These are phyloP conservation scores for Pagetopsis macropterus DNA, from an alignment of 2,797 vertebrate genomes.

Conservation along the genomic window DNA sequence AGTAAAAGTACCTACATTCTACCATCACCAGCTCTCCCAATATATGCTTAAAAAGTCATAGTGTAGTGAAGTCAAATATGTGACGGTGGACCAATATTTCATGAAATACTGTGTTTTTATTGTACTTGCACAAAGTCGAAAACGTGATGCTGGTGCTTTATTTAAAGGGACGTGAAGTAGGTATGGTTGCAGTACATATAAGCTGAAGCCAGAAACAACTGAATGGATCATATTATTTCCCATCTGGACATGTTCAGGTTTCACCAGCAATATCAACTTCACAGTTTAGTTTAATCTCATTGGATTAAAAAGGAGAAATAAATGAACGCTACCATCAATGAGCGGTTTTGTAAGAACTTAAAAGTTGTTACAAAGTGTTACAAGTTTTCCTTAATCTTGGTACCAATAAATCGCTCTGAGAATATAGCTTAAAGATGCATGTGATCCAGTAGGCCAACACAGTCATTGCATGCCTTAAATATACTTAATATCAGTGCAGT, in stretches of 20 bases:
- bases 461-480: conserved; percentile 79
- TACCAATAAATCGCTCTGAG: conserved; percentile 43
- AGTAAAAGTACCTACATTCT: background rate
- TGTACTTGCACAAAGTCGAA: conserved; percentile 45
- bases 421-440: conserved; percentile 67
- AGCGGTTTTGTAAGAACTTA: conserved; percentile 62
- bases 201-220: conserved; percentile 69
- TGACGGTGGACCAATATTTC: background rate
- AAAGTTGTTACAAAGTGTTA: conserved; percentile 63
- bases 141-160: conserved; percentile 84
- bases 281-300: conserved; percentile 67
- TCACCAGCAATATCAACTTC: conserved; percentile 63
- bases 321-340: conserved; percentile 40
- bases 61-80: background rate
- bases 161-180: conserved; percentile 82
- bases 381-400: conserved; percentile 49
- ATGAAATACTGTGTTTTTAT: conserved; percentile 18
- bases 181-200: conserved; percentile 74
- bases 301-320: conserved; percentile 28
- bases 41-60: background rate
- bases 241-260: conserved; percentile 46
- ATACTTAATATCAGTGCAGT: conserved; percentile 74
- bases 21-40: background rate
- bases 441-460: conserved; percentile 66
- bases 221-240: conserved; percentile 50